These are phyloP conservation scores for Philopedon plagiatum DNA, from an alignment of 2,888 invertebrate genomes.

Conservation along the genomic window DNA sequence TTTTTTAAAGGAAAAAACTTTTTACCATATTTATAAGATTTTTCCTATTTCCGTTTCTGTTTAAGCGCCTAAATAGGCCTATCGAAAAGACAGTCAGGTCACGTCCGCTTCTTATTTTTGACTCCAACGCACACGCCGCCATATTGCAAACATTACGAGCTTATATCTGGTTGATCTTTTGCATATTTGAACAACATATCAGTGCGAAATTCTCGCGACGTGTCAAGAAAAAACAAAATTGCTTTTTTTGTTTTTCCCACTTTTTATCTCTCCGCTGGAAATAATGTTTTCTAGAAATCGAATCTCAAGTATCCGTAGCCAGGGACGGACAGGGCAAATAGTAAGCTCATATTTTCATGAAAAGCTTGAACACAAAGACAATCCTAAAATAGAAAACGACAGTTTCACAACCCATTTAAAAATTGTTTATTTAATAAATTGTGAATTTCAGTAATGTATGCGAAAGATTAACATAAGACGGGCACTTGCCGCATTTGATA, in stretches of 20 bases:
- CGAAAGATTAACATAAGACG: too few species aligned
- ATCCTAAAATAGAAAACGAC: too few species aligned
- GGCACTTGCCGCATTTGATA: too few species aligned
- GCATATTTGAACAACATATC: constrained; percentile 40
- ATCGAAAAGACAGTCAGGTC: constrained; percentile 8
- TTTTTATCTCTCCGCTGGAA: constrained; percentile 15
- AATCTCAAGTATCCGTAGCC: background rate
- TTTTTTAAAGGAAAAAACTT: too few species aligned
- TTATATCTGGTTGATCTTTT: constrained; percentile 34
- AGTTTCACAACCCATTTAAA: too few species aligned
- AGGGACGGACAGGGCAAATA: too few species aligned
- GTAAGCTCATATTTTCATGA: too few species aligned
- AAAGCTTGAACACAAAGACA: too few species aligned
- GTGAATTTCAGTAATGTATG: too few species aligned
- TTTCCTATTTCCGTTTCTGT: background rate
- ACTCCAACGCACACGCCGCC: constrained; percentile 17
- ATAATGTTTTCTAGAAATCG: constrained; percentile 3
- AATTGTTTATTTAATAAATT: too few species aligned
- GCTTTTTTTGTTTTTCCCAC: background rate
- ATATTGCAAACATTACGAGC: constrained; percentile 33
- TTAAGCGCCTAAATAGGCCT: constrained; percentile 4
- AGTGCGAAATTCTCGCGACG: constrained; percentile 25
- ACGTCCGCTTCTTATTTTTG: constrained; percentile 37
- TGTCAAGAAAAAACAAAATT: constrained; percentile 12
- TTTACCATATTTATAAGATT: constrained; percentile 2